Evolutionary conservation across 2,888 invertebrate species (phyloP).

Genomic region (Harmothoe impar): DNA sequence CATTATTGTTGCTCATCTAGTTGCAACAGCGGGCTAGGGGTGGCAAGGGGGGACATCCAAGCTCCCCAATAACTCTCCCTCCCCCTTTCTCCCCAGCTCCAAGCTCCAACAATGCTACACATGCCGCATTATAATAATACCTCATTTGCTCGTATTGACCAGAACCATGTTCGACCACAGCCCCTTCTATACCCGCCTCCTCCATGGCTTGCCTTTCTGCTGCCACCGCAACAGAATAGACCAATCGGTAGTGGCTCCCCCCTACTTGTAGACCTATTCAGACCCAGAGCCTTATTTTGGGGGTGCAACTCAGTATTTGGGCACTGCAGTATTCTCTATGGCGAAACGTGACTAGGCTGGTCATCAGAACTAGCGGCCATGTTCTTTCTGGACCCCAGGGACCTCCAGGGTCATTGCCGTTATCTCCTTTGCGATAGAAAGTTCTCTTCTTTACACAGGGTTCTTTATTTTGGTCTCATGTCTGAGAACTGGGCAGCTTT

Average conservation of each 20-base stretch:
- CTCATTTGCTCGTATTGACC: constrained; percentile 41
- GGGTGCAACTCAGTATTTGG: neutral
- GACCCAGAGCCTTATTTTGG: neutral
- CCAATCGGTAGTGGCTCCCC: neutral
- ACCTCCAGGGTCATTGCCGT: constrained; percentile 5
- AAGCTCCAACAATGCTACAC: constrained; percentile 13
- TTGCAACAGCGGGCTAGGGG: neutral
- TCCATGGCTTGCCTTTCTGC: neutral
- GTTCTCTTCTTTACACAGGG: neutral
- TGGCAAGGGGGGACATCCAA: neutral
- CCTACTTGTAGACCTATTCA: neutral
- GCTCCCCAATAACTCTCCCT: neutral
- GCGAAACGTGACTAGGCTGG: constrained; percentile 16
- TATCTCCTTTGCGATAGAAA: constrained; percentile 9
- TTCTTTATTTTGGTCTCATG: too few relatives aligned
- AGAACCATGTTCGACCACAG: neutral
- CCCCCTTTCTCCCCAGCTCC: neutral
- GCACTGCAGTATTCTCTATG: neutral
- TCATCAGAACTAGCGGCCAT: neutral
- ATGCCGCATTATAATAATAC: constrained; percentile 51
- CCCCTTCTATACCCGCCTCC: neutral
- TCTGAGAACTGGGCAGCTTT: too few relatives aligned
- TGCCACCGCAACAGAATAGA: neutral
- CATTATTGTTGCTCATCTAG: constrained; percentile 57
- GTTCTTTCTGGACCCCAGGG: neutral